Conservation (phyloP, 2,113 vertebrate genomes). For the Antechinus stuartii region DNA sequence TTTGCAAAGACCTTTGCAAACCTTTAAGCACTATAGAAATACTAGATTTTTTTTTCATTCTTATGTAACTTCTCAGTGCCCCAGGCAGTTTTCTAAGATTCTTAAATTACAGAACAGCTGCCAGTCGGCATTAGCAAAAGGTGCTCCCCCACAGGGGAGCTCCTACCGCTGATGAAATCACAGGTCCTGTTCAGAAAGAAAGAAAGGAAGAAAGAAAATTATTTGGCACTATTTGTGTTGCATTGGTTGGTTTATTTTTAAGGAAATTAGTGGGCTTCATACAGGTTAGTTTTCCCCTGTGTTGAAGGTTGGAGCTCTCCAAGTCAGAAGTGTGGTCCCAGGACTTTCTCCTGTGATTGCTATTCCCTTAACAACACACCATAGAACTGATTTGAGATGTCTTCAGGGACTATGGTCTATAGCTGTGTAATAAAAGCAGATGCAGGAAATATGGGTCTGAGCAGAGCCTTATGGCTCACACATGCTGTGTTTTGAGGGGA, state of each 20-base stretch:
- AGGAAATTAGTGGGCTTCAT: background rate
- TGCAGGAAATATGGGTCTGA: background rate
- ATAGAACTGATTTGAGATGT: background rate
- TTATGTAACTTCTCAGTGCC: background rate
- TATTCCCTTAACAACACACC: background rate
- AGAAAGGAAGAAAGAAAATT: background rate
- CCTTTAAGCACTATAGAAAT: background rate
- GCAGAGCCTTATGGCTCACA: background rate
- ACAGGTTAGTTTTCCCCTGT: background rate
- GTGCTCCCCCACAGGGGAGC: background rate
- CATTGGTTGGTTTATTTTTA: constrained; percentile 8
- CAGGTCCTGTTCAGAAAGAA: background rate
- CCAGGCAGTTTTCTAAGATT: background rate
- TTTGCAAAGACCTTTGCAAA: background rate
- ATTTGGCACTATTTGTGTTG: background rate
- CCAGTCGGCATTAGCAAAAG: background rate
- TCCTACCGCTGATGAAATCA: background rate
- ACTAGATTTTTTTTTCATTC: background rate
- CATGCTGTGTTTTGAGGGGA: background rate
- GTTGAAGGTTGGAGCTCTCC: constrained; percentile 10
- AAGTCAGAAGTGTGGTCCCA: background rate
- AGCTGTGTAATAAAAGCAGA: background rate
- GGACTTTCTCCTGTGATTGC: background rate
- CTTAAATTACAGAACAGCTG: background rate
- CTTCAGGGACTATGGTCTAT: background rate